Base-by-base conservation (phyloP, 2,888 invertebrate genomes). In the Chaitophorus viminalis region DNA sequence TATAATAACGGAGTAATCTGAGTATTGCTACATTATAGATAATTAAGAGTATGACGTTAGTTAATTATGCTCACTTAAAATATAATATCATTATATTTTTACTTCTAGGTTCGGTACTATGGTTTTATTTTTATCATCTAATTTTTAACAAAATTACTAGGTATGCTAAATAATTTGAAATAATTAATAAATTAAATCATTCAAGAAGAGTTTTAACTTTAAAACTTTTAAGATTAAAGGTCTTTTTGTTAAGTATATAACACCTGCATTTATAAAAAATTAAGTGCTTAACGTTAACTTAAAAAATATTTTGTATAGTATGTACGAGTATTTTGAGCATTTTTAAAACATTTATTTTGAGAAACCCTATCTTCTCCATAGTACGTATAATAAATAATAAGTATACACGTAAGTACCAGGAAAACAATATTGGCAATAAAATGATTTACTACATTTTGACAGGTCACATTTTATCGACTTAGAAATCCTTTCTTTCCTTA, bases 401-500 rank as follows among this genome's bases (percentile, higher is more conserved):
- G n/a, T n/a, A n/a, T n/a, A n/a, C n/a, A n/a, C n/a, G n/a, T 18
- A 11, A 84, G 60, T 75, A 76, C 65, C 25, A 76, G 65, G 76
- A 84, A 84, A 72, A 52, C 72, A 72, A 82, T 65, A 46, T 60
- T 17, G 29, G 83, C 31, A 36, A 76, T 84, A 84, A 84, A 65
- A 76, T 65, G 46, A 65, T 76, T 70, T 76, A 76, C 46, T 75
- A 46, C 76, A 31, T 76, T 76, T 65, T 76, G 65, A 84, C 76
- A 17, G 65, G 46, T 9, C 31, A 31, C 14, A 46, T 76, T 31
- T 46, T 74, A 84, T 65, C 46, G 75, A 31, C 75, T 68, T 76
- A 31, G 76, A 84, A 84, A 84, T 74, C 82, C 29, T 29, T 74
- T 74, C 52, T 18, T 83, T 76, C 31, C 60, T 84, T 74, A 84